Percentiles rank a stretch among this genome's conserved stretches.
Conservation (phyloP, 2,113 vertebrate genomes). For the Fukomys damarensis region DNA sequence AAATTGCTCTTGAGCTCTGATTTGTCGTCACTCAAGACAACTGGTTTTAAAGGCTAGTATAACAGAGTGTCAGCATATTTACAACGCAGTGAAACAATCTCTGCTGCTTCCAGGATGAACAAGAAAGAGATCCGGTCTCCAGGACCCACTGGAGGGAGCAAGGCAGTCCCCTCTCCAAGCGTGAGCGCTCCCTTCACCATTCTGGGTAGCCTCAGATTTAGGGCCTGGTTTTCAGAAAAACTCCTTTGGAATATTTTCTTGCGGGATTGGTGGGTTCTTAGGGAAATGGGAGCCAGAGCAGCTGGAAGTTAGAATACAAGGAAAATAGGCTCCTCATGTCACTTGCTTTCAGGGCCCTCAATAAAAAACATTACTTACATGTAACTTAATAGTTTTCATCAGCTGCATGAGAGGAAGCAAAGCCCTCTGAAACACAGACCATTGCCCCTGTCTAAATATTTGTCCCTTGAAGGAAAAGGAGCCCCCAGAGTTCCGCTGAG, state of each 20-base stretch:
- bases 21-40: slow-evolving; percentile 70
- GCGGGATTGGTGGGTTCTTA: background rate
- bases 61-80: slow-evolving; percentile 80
- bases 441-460: background rate
- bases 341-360: slow-evolving; percentile 53
- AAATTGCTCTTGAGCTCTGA: slow-evolving; percentile 60
- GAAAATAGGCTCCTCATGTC: slow-evolving; percentile 41
- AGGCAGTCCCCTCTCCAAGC: background rate
- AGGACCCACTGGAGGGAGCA: slow-evolving; percentile 43
- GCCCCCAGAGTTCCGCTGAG: background rate
- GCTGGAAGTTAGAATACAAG: slow-evolving; percentile 25
- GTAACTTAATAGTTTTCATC: slow-evolving; percentile 53
- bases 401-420: background rate
- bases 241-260: background rate
- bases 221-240: slow-evolving; percentile 21
- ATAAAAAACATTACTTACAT: slow-evolving; percentile 17
- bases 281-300: background rate
- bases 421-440: background rate
- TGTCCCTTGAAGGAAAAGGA: background rate
- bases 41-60: slow-evolving; percentile 78
- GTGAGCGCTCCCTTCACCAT: background rate
- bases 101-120: slow-evolving; percentile 66
- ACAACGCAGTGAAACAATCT: slow-evolving; percentile 60
- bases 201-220: background rate
- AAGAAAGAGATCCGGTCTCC: slow-evolving; percentile 48